Evolutionary conservation across 2,888 invertebrate genomes (phyloP), one percentile per base, ranked within the genome.

Genomic region (Troilus luridus): DNA sequence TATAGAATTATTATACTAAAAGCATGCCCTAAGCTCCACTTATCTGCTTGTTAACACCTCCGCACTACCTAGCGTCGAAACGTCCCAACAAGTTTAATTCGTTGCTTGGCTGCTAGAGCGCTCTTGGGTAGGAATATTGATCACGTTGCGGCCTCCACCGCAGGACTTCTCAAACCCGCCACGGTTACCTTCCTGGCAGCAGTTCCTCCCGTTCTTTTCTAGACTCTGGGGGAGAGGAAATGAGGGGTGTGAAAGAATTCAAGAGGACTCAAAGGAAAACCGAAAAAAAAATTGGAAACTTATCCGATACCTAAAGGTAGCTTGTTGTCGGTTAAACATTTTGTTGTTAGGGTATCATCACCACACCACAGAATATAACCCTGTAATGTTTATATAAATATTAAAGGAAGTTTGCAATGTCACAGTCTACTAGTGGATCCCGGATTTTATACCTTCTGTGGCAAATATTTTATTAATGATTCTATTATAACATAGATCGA

Each of bases 121-220:
- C 85, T 85, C 56, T 85, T 3, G 9, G 3, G 85, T 85, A 54
- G 85, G 56, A 58, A 85, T 85, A 85, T 85, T 85, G 85, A 85
- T 85, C 85, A 8, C 85, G 54, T 17, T 85, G 85, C 85, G 85
- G 85, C 85, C 85, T 14, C 85, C 85, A 58, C 54, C 85, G 85
- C 85, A 56, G 85, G 56, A 1, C 85, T 85, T 58, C n/a, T n/a
- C 85, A 85, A 85, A 85, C 85, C n/a, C n/a, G n/a, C 56, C 85
- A n/a, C 85, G 21, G 85, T 56, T 54, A 56, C 85, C n/a, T 11
- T n/a, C 41, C n/a, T 54, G 85, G 56, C 54, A 85, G 56, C 85
- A 85, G 72, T 77, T 77, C 27, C 72, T 27, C 17, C 7, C 5
- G 2, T 17, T 41, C 72, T 77, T 41, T 41, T 17, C 41, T 41